A percentile compares a stretch with the other conserved stretches of the same genome.
Conservation (phyloP, 30 jellyfish, hydroid and myxozoan genomes). For the Haliclystus octoradiatus region DNA sequence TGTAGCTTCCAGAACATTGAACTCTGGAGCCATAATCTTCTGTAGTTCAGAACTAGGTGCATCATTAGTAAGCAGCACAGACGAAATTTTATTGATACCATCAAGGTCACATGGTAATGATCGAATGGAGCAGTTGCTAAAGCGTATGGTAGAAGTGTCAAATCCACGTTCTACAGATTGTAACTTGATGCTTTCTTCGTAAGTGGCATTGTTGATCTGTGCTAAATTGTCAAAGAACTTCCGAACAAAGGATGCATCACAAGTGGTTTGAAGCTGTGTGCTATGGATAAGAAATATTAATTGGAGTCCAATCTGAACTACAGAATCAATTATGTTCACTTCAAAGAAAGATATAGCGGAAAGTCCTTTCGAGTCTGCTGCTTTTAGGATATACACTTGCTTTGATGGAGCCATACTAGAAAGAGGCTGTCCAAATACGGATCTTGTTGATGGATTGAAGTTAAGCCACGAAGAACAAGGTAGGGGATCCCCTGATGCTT, state of each 20-base stretch:
- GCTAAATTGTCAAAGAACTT: no score
- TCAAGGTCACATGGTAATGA: neutral
- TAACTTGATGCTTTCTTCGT: no score
- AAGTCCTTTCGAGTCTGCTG: neutral
- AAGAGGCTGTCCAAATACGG: slow-evolving; percentile 35
- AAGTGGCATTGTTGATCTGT: no score
- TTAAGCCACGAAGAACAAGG: slow-evolving; percentile 52
- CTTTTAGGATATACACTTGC: neutral
- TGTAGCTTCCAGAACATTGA: neutral
- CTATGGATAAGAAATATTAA: no score
- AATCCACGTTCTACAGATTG: no score
- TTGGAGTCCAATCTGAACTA: neutral
- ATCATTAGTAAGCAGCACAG: neutral
- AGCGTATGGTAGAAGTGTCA: no score
- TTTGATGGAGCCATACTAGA: neutral
- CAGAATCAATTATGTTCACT: neutral
- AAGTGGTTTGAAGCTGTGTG: no score
- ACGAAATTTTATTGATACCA: neutral
- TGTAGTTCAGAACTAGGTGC: neutral
- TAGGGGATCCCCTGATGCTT: slow-evolving; percentile 2
- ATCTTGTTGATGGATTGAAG: slow-evolving; percentile 27
- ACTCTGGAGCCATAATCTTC: neutral
- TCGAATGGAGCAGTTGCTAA: neutral
- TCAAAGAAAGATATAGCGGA: neutral
- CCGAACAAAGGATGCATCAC: no score